phyloP scores from a whole-genome alignment of 1,140 invertebrate genomes.

The Pomacea maculata region DNA sequence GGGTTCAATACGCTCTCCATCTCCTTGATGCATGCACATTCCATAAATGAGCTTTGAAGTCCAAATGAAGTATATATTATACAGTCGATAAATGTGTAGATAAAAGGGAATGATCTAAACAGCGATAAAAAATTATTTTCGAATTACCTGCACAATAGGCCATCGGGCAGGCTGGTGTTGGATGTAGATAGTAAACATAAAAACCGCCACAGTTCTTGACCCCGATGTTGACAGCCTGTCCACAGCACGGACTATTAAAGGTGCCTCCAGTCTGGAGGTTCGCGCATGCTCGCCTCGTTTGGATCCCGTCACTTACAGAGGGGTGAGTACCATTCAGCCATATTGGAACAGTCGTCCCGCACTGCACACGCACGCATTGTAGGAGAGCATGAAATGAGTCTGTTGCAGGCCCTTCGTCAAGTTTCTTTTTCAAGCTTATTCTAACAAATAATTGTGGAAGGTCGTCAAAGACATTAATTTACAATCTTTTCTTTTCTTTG shows the following conservation, averaged over 20 bases:
- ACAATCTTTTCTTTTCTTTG: too few relatives aligned
- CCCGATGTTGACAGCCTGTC: slow-evolving; percentile 8
- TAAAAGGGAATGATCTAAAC: too few relatives aligned
- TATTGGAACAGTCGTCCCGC: slow-evolving; percentile 1
- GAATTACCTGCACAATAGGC: slow-evolving; percentile 21
- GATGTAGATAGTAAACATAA: slow-evolving; percentile 19
- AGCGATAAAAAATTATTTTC: too few relatives aligned
- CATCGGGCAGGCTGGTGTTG: slow-evolving; percentile 18
- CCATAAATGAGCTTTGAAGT: too few relatives aligned
- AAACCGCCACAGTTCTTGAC: slow-evolving; percentile 26
- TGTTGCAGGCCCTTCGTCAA: too few relatives aligned
- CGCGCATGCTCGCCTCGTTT: slow-evolving; percentile 3
- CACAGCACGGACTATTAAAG: not conserved
- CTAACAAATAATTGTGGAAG: not conserved
- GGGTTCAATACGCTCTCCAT: too few relatives aligned
- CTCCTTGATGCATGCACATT: too few relatives aligned
- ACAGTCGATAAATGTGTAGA: too few relatives aligned
- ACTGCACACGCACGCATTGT: not conserved
- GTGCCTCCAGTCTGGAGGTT: slow-evolving; percentile 10
- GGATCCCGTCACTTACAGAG: not conserved
- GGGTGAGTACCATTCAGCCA: slow-evolving; percentile 17
- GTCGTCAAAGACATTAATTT: too few relatives aligned
- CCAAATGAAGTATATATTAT: too few relatives aligned
- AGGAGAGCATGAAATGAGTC: not conserved
- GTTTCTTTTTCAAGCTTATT: too few relatives aligned